Evolutionary conservation across 2,888 invertebrate genomes (phyloP).

Genomic region (Scrobipalpa atriplicella): DNA sequence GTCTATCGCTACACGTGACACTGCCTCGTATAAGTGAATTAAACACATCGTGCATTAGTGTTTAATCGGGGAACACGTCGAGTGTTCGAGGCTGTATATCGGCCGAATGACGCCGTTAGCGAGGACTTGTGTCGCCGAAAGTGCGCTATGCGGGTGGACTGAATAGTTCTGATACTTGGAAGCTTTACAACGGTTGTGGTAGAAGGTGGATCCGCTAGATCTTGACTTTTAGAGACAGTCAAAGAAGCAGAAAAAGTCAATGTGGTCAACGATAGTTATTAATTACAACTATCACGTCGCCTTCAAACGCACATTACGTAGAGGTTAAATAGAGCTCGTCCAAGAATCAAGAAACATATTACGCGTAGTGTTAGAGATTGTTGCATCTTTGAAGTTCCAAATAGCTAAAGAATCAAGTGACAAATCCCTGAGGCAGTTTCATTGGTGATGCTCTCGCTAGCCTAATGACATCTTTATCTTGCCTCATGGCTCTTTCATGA

Average conservation of each 20-base stretch:
- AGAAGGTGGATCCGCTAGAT: too few species aligned
- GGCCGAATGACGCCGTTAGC: slow-evolving; percentile 69
- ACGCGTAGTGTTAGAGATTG: too few species aligned
- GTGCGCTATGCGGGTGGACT: slow-evolving; percentile 37
- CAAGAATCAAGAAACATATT: too few species aligned
- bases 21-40: slow-evolving; percentile 54
- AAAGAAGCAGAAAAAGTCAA: neutral
- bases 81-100: slow-evolving; percentile 62
- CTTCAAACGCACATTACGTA: too few species aligned
- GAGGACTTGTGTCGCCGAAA: slow-evolving; percentile 64
- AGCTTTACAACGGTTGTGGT: neutral
- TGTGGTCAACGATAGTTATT: too few species aligned
- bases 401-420: too few species aligned
- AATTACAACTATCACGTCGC: neutral
- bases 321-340: too few species aligned
- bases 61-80: slow-evolving; percentile 62
- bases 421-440: too few species aligned
- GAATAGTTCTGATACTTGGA: slow-evolving; percentile 48
- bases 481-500: too few species aligned
- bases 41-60: slow-evolving; percentile 62
- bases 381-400: too few species aligned
- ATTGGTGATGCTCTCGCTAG: too few species aligned
- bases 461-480: too few species aligned
- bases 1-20: slow-evolving; percentile 22
- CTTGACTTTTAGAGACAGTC: neutral